Conservation (phyloP, 2,888 invertebrate genomes). For the Ferdinandea cuprea region DNA sequence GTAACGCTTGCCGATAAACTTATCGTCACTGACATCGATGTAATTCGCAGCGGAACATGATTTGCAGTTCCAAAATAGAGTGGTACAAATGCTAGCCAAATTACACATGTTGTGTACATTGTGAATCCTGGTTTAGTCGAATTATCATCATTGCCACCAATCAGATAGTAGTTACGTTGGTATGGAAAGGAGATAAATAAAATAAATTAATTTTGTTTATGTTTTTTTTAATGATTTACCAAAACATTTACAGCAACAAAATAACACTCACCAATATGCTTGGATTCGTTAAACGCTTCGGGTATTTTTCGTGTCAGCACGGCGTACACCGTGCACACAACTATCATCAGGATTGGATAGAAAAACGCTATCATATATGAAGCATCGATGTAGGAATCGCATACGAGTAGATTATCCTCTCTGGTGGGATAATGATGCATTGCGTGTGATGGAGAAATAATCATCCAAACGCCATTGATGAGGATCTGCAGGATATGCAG, state of each 20-base stretch:
- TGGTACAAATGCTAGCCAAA: constrained; percentile 99
- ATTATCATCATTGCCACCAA: constrained; percentile 21
- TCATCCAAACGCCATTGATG: constrained; percentile 96
- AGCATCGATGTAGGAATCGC: constrained; percentile 95
- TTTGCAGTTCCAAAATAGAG: constrained; percentile 98
- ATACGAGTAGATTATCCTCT: constrained; percentile 96
- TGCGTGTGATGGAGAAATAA: constrained; percentile 94
- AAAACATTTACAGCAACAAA: not conserved
- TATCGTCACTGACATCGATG: constrained; percentile 97
- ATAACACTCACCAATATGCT: constrained; percentile 92
- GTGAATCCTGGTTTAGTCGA: constrained; percentile 90
- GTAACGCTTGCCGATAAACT: constrained; percentile 97
- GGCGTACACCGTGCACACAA: constrained; percentile 97
- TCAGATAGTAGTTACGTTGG: constrained; percentile 1
- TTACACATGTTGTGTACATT: constrained; percentile 99
- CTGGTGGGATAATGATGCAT: constrained; percentile 95
- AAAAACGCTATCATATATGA: constrained; percentile 97
- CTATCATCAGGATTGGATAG: constrained; percentile 94
- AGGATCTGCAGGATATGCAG: constrained; percentile 87
- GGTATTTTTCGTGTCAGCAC: constrained; percentile 98
- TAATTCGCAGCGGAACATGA: constrained; percentile 95
- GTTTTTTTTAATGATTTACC: not conserved
- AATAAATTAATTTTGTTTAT: too few relatives aligned
- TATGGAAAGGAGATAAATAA: too few relatives aligned
- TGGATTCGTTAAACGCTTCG: constrained; percentile 99